These are phyloP conservation scores for Syrrhaptes paradoxus DNA, from an alignment of 2,113 vertebrate genomes.

Conservation along the genomic window DNA sequence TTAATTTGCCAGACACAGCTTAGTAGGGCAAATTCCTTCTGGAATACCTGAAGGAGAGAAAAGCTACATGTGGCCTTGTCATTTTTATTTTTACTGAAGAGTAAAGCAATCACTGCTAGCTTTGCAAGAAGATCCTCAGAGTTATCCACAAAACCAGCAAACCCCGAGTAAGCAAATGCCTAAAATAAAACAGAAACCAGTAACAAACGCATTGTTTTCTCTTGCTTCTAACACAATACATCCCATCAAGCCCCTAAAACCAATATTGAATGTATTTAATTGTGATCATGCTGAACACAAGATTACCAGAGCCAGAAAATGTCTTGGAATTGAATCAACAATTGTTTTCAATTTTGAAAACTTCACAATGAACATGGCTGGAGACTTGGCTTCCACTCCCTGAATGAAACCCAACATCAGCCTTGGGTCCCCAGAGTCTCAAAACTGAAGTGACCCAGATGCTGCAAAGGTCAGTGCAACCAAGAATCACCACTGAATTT, in stretches of 20 bases:
- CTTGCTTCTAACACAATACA: conserved; percentile 58
- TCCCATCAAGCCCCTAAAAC: conserved; percentile 48
- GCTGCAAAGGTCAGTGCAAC: conserved; percentile 22
- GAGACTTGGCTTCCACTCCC: conserved; percentile 35
- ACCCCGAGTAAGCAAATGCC: conserved; percentile 27
- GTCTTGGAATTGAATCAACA: conserved; percentile 36
- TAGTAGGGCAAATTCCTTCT: neutral
- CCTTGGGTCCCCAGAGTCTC: neutral
- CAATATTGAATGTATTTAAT: conserved; percentile 52
- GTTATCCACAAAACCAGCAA: conserved; percentile 35
- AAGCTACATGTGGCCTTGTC: neutral
- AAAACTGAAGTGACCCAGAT: conserved; percentile 30
- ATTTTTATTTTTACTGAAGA: conserved; percentile 13
- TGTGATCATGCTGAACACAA: conserved; percentile 53
- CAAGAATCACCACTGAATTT: neutral
- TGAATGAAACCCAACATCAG: conserved; percentile 20
- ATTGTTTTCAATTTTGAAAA: conserved; percentile 69
- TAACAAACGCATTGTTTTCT: conserved; percentile 57
- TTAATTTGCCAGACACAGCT: neutral
- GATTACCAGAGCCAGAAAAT: conserved; percentile 48
- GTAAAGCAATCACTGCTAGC: neutral
- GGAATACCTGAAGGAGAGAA: neutral
- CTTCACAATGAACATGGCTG: conserved; percentile 62
- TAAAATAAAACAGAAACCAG: conserved; percentile 21
- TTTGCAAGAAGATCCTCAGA: conserved; percentile 7